Percentiles rank a stretch among this genome's conserved stretches.
phyloP scores from a whole-genome alignment of 2,113 vertebrate genomes.

The Nesospiza acunhae region DNA sequence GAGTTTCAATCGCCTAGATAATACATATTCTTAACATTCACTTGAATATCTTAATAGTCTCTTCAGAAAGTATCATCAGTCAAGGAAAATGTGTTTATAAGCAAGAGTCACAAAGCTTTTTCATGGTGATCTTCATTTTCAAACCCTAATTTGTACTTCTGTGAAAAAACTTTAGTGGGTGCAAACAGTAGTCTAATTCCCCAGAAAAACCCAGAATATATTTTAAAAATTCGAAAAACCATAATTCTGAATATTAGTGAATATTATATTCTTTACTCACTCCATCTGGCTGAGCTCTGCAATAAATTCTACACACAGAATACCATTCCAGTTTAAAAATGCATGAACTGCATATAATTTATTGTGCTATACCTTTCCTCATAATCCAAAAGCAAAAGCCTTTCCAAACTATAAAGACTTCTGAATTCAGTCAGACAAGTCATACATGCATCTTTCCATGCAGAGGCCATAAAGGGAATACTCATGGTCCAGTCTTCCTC shows the following conservation, averaged over 20 bases:
- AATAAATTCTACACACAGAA: neutral
- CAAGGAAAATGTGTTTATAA: constrained; percentile 46
- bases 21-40: neutral
- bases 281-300: neutral
- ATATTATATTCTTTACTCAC: neutral
- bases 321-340: neutral
- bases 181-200: constrained; percentile 20
- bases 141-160: constrained; percentile 16
- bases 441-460: neutral
- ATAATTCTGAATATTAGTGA: neutral
- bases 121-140: constrained; percentile 6
- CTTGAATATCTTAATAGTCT: neutral
- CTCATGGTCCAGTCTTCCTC: neutral
- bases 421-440: neutral
- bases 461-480: neutral
- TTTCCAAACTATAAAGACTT: neutral
- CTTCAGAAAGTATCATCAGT: constrained; percentile 22
- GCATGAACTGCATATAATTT: neutral
- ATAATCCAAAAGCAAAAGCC: neutral
- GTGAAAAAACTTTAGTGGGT: neutral
- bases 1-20: neutral
- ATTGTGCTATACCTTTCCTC: neutral
- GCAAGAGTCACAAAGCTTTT: constrained; percentile 23
- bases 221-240: neutral
- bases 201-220: neutral